Percentiles rank a stretch among this genome's conserved stretches.
Conservation (phyloP, 2,113 vertebrate species). For the Beaufortia kweichowensis region DNA sequence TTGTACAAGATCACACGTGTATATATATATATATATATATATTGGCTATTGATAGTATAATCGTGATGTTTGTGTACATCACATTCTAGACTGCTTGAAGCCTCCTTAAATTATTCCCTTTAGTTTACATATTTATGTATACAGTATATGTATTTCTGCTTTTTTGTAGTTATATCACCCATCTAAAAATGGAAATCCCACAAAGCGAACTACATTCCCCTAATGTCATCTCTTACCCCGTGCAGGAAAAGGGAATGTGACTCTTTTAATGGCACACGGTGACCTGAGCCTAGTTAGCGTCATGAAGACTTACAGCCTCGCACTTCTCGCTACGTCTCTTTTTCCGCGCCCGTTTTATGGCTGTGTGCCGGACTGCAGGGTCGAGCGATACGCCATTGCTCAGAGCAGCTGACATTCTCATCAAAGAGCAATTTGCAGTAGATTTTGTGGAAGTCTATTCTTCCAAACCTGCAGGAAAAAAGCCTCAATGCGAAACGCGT, state of each 20-base stretch:
- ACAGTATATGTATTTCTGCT: too few species aligned
- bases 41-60: too few species aligned
- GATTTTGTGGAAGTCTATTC: slow-evolving; percentile 53
- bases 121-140: too few species aligned
- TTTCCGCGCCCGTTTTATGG: slow-evolving; percentile 21
- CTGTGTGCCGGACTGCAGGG: slow-evolving; percentile 17
- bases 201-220: slow-evolving; percentile 1
- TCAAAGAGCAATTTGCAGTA: slow-evolving; percentile 58
- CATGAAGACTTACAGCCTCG: slow-evolving; percentile 44
- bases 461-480: slow-evolving; percentile 31
- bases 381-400: slow-evolving; percentile 43
- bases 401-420: slow-evolving; percentile 54
- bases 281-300: slow-evolving; percentile 38
- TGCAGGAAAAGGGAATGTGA: slow-evolving; percentile 24
- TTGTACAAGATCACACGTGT: too few species aligned
- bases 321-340: slow-evolving; percentile 16
- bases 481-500: slow-evolving; percentile 34
- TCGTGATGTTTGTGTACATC: too few species aligned
- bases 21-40: too few species aligned
- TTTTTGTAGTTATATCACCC: background rate
- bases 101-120: too few species aligned
- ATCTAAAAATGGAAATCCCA: background rate
- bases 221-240: slow-evolving; percentile 1
- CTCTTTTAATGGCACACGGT: slow-evolving; percentile 36
- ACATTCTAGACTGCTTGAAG: too few species aligned